Percentiles rank a stretch among this genome's conserved stretches.
Evolutionary conservation across 2,797 vertebrate species (phyloP).

Genomic region (Gadopsis marmoratus): DNA sequence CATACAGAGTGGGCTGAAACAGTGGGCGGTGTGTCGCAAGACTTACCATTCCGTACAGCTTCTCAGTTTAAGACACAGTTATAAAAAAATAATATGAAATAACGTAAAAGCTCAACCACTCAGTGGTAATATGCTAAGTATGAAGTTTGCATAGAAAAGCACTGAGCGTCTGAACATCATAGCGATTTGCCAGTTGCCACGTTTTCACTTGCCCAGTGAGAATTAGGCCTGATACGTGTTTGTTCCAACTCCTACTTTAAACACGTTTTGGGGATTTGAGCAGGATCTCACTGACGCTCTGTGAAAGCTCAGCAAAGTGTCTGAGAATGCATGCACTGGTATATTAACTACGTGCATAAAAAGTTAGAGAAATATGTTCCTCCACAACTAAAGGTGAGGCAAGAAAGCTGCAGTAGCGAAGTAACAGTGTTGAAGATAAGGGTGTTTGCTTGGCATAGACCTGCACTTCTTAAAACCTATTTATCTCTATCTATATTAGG

Average conservation of each 20-base stretch:
- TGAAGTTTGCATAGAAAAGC: background rate
- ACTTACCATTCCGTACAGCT: background rate
- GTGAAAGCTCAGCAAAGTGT: background rate
- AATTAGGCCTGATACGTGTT: background rate
- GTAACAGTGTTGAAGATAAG: background rate
- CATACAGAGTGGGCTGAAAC: conserved; percentile 2
- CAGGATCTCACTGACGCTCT: background rate
- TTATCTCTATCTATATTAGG: background rate
- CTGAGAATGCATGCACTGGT: background rate
- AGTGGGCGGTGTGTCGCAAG: conserved; percentile 23
- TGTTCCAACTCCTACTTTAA: background rate
- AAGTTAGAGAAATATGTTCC: background rate
- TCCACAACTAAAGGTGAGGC: background rate
- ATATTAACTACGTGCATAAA: background rate
- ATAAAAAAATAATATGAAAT: background rate
- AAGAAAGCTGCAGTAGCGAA: background rate
- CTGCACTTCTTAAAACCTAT: background rate
- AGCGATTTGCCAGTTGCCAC: background rate
- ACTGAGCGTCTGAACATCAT: background rate
- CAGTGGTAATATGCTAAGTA: background rate
- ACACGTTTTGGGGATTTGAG: background rate
- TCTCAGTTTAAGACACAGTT: background rate
- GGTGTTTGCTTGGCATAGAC: background rate
- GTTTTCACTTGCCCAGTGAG: background rate
- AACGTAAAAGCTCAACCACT: background rate